Evolutionary conservation across 2,797 vertebrate genomes (phyloP).

Genomic region (Sebastes taczanowskii): DNA sequence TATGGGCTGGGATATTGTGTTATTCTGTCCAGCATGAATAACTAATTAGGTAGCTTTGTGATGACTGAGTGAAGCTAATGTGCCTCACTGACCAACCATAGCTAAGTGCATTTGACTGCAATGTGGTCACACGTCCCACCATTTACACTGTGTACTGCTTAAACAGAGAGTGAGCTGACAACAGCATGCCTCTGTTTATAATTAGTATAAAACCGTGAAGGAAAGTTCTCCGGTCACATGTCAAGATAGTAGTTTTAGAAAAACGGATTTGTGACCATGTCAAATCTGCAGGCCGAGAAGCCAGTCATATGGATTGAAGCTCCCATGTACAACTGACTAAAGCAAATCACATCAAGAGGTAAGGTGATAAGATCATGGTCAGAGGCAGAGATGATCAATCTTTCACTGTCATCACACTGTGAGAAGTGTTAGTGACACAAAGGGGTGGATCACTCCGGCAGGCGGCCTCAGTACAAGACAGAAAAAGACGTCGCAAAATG

Average conservation of each 20-base stretch:
- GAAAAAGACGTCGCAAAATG: slow-evolving; percentile 12
- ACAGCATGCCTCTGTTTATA: background rate
- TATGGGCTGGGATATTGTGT: background rate
- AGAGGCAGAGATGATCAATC: background rate
- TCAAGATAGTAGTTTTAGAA: background rate
- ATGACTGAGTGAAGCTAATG: slow-evolving; percentile 26
- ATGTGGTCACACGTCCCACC: background rate
- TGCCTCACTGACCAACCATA: slow-evolving; percentile 8
- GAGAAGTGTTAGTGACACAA: background rate
- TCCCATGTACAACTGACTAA: background rate
- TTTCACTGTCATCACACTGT: background rate
- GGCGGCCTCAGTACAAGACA: background rate
- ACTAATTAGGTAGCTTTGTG: slow-evolving; percentile 10
- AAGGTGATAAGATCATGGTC: background rate
- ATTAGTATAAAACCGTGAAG: background rate
- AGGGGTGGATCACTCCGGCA: background rate
- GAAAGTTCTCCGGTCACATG: background rate
- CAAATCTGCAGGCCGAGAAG: background rate
- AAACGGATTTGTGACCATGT: background rate
- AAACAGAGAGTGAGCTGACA: background rate
- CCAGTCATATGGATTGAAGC: background rate
- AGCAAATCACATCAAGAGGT: background rate
- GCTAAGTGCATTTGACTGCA: slow-evolving; percentile 11
- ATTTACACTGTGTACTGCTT: background rate
- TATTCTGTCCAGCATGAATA: slow-evolving; percentile 19